Evolutionary conservation across 2,797 vertebrate species (phyloP).

Genomic region (Margarornis squamiger): DNA sequence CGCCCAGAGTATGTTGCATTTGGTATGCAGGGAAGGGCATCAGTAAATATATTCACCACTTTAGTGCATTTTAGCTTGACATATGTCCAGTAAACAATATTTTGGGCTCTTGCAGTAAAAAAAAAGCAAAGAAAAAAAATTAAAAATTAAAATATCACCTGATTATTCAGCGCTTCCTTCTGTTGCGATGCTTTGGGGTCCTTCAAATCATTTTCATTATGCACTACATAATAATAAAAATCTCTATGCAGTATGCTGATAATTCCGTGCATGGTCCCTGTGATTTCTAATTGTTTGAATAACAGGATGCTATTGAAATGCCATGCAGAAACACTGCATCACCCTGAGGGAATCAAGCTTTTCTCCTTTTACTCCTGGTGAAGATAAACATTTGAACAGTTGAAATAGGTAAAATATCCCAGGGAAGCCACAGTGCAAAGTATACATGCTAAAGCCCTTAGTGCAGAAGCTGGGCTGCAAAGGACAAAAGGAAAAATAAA

Average conservation of each 20-base stretch:
- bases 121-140: not conserved
- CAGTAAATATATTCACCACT: constrained; percentile 51
- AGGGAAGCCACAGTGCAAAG: constrained; percentile 27
- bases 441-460: not conserved
- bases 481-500: constrained; percentile 43
- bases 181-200: constrained; percentile 58
- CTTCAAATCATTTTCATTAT: constrained; percentile 69
- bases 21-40: constrained; percentile 28
- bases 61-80: constrained; percentile 60
- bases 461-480: not conserved
- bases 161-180: constrained; percentile 53
- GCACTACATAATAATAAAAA: constrained; percentile 55
- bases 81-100: constrained; percentile 66
- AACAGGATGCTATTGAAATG: constrained; percentile 58
- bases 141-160: not conserved
- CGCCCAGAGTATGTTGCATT: not conserved
- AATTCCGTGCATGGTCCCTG: constrained; percentile 26
- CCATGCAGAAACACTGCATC: constrained; percentile 41
- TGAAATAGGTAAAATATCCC: constrained; percentile 51
- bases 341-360: constrained; percentile 53
- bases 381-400: constrained; percentile 66
- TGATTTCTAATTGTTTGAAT: constrained; percentile 70
- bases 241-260: constrained; percentile 44
- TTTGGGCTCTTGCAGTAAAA: constrained; percentile 13
- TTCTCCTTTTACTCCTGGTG: constrained; percentile 12